A percentile compares a stretch with the other conserved stretches of the same genome.
These are phyloP conservation scores for Scrobipalpa atriplicella DNA, from an alignment of 2,888 invertebrate genomes.

Conservation along the genomic window DNA sequence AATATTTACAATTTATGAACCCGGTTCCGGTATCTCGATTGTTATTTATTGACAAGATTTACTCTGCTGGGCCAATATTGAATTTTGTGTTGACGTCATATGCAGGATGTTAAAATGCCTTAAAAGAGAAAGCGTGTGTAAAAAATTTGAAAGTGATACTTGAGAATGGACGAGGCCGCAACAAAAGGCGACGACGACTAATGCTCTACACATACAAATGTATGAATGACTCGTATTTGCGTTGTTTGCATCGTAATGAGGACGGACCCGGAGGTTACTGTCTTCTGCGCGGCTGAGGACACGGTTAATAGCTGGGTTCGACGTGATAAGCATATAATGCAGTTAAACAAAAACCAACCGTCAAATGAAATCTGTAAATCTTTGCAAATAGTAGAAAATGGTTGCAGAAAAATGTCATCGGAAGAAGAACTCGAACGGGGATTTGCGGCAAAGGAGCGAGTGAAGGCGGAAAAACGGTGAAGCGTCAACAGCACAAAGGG, in stretches of 20 bases:
- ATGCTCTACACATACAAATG: constrained; percentile 68
- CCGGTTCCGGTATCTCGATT: constrained; percentile 37
- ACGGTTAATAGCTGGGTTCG: neutral
- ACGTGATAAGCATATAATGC: neutral
- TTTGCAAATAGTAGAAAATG: constrained; percentile 17
- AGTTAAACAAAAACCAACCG: neutral
- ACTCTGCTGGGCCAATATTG: neutral
- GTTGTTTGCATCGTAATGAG: constrained; percentile 66
- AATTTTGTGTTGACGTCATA: constrained; percentile 6
- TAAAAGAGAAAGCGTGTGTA: constrained; percentile 63
- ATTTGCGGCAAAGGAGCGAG: constrained; percentile 59
- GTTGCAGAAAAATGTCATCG: constrained; percentile 31
- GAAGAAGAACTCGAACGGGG: constrained; percentile 54
- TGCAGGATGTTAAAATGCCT: constrained; percentile 39
- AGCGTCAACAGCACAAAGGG: constrained; percentile 61
- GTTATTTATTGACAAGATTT: constrained; percentile 4
- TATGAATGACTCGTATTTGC: constrained; percentile 53
- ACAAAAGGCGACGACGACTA: constrained; percentile 60
- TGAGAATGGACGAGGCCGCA: constrained; percentile 59
- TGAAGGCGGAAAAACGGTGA: constrained; percentile 55
- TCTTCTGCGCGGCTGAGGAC: constrained; percentile 21
- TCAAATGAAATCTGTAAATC: neutral
- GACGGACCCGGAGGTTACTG: constrained; percentile 36
- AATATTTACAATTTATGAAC: constrained; percentile 37
- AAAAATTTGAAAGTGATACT: constrained; percentile 68